Percentiles rank a stretch among this genome's conserved stretches.
phyloP scores from a whole-genome alignment of 2,113 vertebrate species.

The Sminthopsis crassicaudata region DNA sequence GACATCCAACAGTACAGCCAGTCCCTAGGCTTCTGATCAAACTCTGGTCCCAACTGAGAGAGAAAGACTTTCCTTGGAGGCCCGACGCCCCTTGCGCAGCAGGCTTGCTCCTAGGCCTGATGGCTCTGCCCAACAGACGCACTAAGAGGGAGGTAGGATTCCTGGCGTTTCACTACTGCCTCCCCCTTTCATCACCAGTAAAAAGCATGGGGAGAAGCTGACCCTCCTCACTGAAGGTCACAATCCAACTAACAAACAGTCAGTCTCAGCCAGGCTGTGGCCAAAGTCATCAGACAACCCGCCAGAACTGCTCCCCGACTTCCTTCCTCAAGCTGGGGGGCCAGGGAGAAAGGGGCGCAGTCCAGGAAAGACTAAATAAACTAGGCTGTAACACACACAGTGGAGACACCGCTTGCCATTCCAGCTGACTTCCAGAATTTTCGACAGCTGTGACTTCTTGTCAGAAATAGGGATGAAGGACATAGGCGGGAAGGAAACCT shows the following conservation, averaged over 20 bases:
- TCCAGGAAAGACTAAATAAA: slow-evolving; percentile 55
- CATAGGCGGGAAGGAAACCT: slow-evolving; percentile 53
- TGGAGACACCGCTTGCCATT: slow-evolving; percentile 48
- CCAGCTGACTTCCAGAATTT: slow-evolving; percentile 49
- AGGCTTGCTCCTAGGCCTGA: slow-evolving; percentile 6
- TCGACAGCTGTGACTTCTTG: slow-evolving; percentile 21
- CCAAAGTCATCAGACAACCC: slow-evolving; percentile 44
- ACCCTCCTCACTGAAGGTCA: slow-evolving; percentile 48
- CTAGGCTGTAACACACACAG: slow-evolving; percentile 40
- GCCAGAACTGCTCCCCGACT: slow-evolving; percentile 41
- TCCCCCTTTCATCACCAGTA: slow-evolving; percentile 11
- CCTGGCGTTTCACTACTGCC: background rate
- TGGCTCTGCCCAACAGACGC: background rate
- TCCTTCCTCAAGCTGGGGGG: slow-evolving; percentile 28
- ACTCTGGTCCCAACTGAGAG: slow-evolving; percentile 3
- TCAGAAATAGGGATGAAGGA: slow-evolving; percentile 50
- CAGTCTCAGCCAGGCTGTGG: slow-evolving; percentile 16
- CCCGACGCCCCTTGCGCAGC: background rate
- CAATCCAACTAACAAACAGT: slow-evolving; percentile 50
- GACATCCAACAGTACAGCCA: slow-evolving; percentile 13
- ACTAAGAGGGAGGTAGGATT: background rate
- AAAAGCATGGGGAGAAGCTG: slow-evolving; percentile 1
- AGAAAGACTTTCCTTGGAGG: background rate
- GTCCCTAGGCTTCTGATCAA: slow-evolving; percentile 21
- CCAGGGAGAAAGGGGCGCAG: background rate